These are phyloP conservation scores for Alviniconcha marisindica DNA, from an alignment of 1,140 invertebrate genomes.

Conservation along the genomic window DNA sequence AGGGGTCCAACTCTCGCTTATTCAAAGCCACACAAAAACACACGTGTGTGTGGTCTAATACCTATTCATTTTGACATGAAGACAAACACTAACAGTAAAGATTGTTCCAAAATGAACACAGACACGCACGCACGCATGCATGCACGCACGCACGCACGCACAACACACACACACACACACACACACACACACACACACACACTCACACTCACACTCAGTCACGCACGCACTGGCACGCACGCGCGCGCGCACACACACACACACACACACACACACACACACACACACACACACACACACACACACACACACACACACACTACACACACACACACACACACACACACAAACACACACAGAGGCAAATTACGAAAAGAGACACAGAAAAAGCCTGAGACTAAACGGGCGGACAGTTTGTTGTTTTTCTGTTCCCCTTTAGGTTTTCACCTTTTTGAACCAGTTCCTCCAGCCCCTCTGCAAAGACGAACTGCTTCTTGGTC, in stretches of 20 bases:
- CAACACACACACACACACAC: background rate
- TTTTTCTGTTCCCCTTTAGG: no score
- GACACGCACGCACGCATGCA: no score
- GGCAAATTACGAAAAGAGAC: background rate
- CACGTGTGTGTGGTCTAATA: no score
- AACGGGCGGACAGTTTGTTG: no score
- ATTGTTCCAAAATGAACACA: no score
- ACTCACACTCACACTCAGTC: background rate
- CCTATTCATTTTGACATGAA: no score
- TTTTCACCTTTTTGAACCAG: conserved; percentile 26
- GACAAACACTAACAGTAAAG: no score
- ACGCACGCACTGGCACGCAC: background rate
- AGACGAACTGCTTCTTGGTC: conserved; percentile 23
- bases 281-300: background rate
- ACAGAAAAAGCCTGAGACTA: no score
- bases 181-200: background rate
- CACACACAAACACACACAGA: background rate
- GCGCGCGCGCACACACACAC: background rate
- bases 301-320: background rate
- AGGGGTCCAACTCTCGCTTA: no score
- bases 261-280: background rate
- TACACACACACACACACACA: background rate
- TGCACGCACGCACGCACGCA: background rate
- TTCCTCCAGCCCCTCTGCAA: conserved; percentile 39
- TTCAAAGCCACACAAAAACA: no score